These are phyloP conservation scores for Triplophysa siluroides DNA, from an alignment of 2,113 vertebrate genomes.

Conservation along the genomic window DNA sequence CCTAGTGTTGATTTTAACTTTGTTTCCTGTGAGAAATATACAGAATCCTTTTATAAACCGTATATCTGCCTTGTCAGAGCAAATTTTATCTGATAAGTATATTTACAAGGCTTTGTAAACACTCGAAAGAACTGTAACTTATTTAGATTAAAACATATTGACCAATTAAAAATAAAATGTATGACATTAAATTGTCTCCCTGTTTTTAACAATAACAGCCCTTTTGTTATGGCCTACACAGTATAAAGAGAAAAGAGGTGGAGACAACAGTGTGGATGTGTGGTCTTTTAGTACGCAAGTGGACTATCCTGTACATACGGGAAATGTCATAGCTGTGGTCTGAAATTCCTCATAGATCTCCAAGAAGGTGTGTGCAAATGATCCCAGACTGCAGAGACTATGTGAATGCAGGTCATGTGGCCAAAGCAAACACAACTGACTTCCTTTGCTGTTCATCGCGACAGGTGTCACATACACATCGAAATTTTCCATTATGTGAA, in stretches of 20 bases:
- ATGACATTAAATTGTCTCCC: neutral
- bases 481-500: neutral
- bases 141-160: slow-evolving; percentile 73
- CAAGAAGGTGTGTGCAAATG: slow-evolving; percentile 52
- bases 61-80: slow-evolving; percentile 67
- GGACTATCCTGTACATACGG: neutral
- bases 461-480: slow-evolving; percentile 20
- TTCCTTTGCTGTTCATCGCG: slow-evolving; percentile 32
- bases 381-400: slow-evolving; percentile 40
- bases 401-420: slow-evolving; percentile 41
- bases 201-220: neutral
- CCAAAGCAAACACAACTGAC: slow-evolving; percentile 46
- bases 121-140: slow-evolving; percentile 69
- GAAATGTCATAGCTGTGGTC: slow-evolving; percentile 36
- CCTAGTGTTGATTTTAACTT: slow-evolving; percentile 80
- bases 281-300: slow-evolving; percentile 8
- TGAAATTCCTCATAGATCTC: slow-evolving; percentile 61
- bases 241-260: neutral
- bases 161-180: slow-evolving; percentile 75
- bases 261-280: neutral
- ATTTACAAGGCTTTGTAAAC: slow-evolving; percentile 77
- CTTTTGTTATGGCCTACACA: neutral
- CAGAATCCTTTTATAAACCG: slow-evolving; percentile 70
- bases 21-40: slow-evolving; percentile 73
- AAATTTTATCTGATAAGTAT: slow-evolving; percentile 67